Evolutionary conservation across 2,888 invertebrate genomes (phyloP).

Genomic region (Carcina quercana): DNA sequence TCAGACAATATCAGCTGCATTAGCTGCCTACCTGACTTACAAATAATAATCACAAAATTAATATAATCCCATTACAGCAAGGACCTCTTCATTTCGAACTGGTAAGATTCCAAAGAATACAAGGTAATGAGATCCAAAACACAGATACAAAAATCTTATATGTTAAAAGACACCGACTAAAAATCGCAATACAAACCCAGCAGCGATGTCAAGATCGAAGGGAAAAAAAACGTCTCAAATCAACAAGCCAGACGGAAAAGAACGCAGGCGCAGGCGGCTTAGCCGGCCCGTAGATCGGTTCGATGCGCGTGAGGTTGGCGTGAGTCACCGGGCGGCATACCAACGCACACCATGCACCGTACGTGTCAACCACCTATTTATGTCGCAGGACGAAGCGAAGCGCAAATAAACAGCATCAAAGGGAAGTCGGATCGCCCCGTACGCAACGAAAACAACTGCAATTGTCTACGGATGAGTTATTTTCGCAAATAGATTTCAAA

Average conservation of each 20-base stretch:
- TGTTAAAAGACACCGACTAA: no score
- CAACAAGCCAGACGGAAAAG: conserved; percentile 41
- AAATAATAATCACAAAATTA: no score
- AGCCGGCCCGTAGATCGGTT: conserved; percentile 34
- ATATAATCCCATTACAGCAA: no score
- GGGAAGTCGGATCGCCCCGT: conserved; percentile 59
- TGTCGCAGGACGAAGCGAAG: conserved; percentile 62
- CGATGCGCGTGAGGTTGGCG: conserved; percentile 32
- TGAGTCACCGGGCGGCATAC: conserved; percentile 58
- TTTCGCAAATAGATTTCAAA: conserved; percentile 68
- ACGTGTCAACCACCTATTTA: conserved; percentile 72
- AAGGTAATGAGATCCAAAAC: no score
- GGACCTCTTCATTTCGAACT: no score
- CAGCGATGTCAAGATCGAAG: conserved; percentile 26
- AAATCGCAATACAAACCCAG: conserved; percentile 33
- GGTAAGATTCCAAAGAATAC: no score
- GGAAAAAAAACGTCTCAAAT: no score
- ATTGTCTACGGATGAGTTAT: conserved; percentile 70
- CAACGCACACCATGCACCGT: conserved; percentile 56
- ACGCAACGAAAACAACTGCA: conserved; percentile 61
- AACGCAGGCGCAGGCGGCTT: conserved; percentile 35
- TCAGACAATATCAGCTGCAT: no score
- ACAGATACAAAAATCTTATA: no score
- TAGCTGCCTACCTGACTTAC: no score
- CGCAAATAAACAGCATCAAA: conserved; percentile 72